A percentile compares a stretch with the other conserved stretches of the same genome.
These are phyloP conservation scores for Antennarius maculatus DNA, from an alignment of 2,797 vertebrate species.

Conservation along the genomic window DNA sequence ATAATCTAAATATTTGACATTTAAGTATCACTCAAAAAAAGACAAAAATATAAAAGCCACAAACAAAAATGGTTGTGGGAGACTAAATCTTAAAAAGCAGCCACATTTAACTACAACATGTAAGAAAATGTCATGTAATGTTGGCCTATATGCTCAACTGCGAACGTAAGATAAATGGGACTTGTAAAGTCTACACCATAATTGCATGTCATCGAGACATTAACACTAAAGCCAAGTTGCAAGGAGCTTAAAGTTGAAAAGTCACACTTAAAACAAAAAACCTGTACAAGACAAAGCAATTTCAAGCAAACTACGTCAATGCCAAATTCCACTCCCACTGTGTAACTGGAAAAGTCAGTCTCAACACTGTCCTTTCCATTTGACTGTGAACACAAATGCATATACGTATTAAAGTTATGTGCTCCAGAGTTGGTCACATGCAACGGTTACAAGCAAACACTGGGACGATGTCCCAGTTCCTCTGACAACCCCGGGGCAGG, in stretches of 20 bases:
- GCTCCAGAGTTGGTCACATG: conserved; percentile 51
- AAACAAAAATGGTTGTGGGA: neutral
- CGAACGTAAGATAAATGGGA: conserved; percentile 21
- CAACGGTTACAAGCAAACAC: conserved; percentile 36
- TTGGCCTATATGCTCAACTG: neutral
- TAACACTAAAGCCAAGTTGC: conserved; percentile 32
- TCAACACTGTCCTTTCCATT: conserved; percentile 51
- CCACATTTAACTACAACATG: neutral
- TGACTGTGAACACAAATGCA: conserved; percentile 49
- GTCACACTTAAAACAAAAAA: conserved; percentile 23
- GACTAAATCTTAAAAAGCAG: neutral
- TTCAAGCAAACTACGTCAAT: conserved; percentile 54
- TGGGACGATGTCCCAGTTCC: conserved; percentile 65
- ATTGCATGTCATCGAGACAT: conserved; percentile 34
- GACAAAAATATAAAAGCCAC: too few species aligned
- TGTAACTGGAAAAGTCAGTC: conserved; percentile 62
- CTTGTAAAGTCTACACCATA: conserved; percentile 25
- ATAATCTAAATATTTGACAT: neutral
- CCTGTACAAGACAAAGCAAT: conserved; percentile 21
- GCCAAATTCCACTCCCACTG: conserved; percentile 63
- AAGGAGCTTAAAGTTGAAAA: conserved; percentile 27
- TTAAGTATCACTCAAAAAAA: neutral
- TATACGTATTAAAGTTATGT: conserved; percentile 47
- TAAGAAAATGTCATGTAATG: neutral
- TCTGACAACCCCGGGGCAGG: conserved; percentile 44